Percentiles rank a stretch among this genome's conserved stretches.
phyloP scores from a whole-genome alignment of 92 coral and sea anemone genomes.

The Epizoanthus scotinus region DNA sequence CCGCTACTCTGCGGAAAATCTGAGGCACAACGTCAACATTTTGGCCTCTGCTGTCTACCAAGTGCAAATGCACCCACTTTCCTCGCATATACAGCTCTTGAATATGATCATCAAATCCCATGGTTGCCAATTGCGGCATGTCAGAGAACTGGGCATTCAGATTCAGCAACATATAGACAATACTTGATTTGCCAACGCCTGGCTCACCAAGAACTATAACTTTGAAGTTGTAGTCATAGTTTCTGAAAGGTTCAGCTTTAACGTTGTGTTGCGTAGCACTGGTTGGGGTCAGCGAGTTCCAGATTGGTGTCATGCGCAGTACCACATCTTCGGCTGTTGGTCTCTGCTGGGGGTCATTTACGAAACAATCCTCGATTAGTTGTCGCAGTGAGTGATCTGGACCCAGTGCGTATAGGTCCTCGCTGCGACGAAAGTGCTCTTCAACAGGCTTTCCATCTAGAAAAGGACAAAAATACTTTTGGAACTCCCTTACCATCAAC shows the following conservation, averaged over 20 bases:
- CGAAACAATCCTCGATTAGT: slow-evolving; percentile 66
- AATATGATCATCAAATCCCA: slow-evolving; percentile 63
- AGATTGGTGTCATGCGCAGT: slow-evolving; percentile 44
- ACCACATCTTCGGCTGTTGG: slow-evolving; percentile 58
- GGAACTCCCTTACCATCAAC: no score
- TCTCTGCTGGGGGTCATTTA: slow-evolving; percentile 67
- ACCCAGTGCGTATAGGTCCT: slow-evolving; percentile 74
- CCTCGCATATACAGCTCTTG: slow-evolving; percentile 67
- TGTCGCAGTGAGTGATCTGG: slow-evolving; percentile 68
- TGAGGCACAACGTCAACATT: slow-evolving; percentile 54
- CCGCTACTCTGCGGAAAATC: slow-evolving; percentile 62
- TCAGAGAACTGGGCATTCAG: slow-evolving; percentile 35
- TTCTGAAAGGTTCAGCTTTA: no score
- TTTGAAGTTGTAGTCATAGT: slow-evolving; percentile 73
- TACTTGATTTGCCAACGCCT: slow-evolving; percentile 78
- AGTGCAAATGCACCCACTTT: slow-evolving; percentile 67
- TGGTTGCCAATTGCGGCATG: background rate
- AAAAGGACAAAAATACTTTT: background rate
- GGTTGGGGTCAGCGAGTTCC: slow-evolving; percentile 10
- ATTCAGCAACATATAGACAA: slow-evolving; percentile 58
- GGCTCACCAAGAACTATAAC: slow-evolving; percentile 66
- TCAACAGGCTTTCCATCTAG: slow-evolving; percentile 71
- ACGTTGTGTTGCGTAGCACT: background rate
- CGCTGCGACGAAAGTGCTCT: slow-evolving; percentile 75
- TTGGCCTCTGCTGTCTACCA: slow-evolving; percentile 78